These are phyloP conservation scores for Egretta garzetta DNA, from an alignment of 2,113 vertebrate species.

Conservation along the genomic window DNA sequence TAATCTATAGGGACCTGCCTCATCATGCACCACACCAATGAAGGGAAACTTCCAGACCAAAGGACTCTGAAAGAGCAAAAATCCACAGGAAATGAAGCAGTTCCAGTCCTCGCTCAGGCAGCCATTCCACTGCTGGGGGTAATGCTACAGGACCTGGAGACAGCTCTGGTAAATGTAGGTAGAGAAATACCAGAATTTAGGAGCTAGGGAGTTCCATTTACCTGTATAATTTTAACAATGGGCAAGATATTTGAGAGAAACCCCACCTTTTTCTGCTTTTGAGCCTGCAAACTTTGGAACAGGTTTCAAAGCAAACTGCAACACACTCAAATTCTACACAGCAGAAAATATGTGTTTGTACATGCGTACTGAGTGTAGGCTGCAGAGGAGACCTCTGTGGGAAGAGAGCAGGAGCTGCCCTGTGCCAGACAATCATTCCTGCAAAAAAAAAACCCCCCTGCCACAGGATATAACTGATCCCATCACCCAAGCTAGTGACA, in stretches of 20 bases:
- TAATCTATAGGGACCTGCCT: fast-evolving
- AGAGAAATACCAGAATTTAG: neutral
- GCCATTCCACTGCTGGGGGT: neutral
- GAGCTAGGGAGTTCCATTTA: neutral
- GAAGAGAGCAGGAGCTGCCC: neutral
- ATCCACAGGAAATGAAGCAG: fast-evolving
- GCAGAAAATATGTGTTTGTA: neutral
- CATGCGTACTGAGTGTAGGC: neutral
- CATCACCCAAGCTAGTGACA: neutral
- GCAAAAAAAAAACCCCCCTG: too few relatives aligned
- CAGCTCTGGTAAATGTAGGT: neutral
- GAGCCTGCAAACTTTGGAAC: neutral
- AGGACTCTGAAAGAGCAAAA: neutral
- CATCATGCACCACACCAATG: fast-evolving
- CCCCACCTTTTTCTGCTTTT: neutral
- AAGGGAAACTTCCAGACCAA: neutral
- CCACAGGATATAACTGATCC: neutral
- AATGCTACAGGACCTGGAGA: neutral
- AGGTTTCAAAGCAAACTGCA: neutral
- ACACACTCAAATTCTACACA: neutral
- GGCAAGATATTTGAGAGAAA: neutral
- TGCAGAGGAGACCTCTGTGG: neutral
- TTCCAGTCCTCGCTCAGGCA: neutral
- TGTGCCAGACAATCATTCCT: neutral
- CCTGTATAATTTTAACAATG: neutral